Evolutionary conservation across 2,888 invertebrate species (phyloP).

Genomic region (Eupithecia subfuscata): DNA sequence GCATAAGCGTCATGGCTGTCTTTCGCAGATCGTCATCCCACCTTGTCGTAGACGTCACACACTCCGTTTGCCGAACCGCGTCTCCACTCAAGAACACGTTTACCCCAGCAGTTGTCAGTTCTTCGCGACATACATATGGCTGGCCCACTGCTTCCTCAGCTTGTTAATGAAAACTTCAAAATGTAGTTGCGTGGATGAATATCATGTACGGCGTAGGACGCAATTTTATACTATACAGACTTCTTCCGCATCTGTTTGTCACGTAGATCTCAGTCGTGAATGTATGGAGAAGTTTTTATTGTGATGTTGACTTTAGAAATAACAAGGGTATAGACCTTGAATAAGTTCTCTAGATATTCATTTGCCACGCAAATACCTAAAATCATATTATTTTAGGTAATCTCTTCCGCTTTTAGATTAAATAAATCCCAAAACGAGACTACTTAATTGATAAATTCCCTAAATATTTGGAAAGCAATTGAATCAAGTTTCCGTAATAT

Average conservation of each 20-base stretch:
- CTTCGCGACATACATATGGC: too few species aligned
- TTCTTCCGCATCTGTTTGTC: constrained; percentile 34
- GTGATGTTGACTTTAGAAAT: constrained; percentile 27
- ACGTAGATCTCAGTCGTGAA: constrained; percentile 51
- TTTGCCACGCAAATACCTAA: too few species aligned
- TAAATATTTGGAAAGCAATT: background rate
- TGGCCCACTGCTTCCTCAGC: too few species aligned
- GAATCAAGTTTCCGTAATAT: background rate
- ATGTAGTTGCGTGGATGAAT: background rate
- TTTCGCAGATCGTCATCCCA: too few species aligned
- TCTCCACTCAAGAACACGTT: too few species aligned
- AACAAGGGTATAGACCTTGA: constrained; percentile 13
- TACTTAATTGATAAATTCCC: background rate
- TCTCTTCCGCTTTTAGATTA: background rate
- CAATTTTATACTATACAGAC: background rate
- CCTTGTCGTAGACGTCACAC: too few species aligned
- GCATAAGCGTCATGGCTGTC: too few species aligned
- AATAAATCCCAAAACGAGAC: background rate
- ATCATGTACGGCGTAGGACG: background rate
- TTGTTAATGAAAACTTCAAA: too few species aligned
- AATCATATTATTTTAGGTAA: background rate
- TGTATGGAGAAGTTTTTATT: constrained; percentile 31
- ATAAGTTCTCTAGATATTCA: background rate
- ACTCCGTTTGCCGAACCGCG: too few species aligned
- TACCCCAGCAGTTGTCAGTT: too few species aligned